phyloP scores from a whole-genome alignment of 1,140 invertebrate species.

The Odontomachus brunneus region DNA sequence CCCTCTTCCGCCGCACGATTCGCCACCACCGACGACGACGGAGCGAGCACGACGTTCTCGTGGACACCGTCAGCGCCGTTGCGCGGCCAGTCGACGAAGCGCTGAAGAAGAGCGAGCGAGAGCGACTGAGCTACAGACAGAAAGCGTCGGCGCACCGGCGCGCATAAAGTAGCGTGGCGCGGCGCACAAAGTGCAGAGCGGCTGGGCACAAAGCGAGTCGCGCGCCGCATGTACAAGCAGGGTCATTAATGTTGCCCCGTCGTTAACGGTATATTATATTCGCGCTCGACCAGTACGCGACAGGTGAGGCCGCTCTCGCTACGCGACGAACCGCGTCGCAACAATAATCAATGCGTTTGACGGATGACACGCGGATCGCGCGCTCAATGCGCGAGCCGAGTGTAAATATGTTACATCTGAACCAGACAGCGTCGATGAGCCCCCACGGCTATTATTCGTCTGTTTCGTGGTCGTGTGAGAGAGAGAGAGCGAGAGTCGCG shows the following conservation, averaged over 20 bases:
- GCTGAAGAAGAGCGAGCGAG: slow-evolving; percentile 48
- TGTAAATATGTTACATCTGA: too few relatives aligned
- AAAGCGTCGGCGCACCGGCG: slow-evolving; percentile 38
- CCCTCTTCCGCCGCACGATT: slow-evolving; percentile 70
- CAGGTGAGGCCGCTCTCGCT: too few relatives aligned
- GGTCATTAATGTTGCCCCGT: too few relatives aligned
- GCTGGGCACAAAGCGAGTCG: slow-evolving; percentile 48
- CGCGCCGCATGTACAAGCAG: not conserved
- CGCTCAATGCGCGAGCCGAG: too few relatives aligned
- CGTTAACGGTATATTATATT: too few relatives aligned
- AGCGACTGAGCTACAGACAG: slow-evolving; percentile 28
- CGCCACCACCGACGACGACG: slow-evolving; percentile 62
- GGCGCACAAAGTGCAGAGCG: slow-evolving; percentile 11
- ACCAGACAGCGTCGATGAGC: too few relatives aligned
- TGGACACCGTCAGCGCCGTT: slow-evolving; percentile 66
- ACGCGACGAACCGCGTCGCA: too few relatives aligned
- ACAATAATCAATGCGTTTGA: too few relatives aligned
- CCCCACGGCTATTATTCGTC: too few relatives aligned
- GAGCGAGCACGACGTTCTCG: slow-evolving; percentile 65
- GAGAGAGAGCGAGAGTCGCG: too few relatives aligned
- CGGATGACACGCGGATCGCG: too few relatives aligned
- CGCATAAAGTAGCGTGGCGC: slow-evolving; percentile 50
- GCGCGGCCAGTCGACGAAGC: slow-evolving; percentile 66
- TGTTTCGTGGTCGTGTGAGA: too few relatives aligned
- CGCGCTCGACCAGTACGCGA: not conserved